Percentiles rank a stretch among this genome's conserved stretches.
Evolutionary conservation across 2,888 invertebrate genomes (phyloP).

Genomic region (Chloroclystis v-ata): DNA sequence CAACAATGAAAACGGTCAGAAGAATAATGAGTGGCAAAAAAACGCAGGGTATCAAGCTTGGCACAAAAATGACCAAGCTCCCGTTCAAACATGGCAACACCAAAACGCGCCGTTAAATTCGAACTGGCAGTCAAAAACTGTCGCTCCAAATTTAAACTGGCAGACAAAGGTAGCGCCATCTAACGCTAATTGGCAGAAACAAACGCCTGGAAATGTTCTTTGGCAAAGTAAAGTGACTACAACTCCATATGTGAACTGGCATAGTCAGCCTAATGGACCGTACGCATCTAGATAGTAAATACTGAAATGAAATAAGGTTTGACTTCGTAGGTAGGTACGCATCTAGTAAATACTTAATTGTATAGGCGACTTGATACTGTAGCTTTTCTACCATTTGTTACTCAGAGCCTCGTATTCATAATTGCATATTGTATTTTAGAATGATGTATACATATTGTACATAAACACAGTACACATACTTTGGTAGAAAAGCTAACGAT

Average conservation of each 20-base stretch:
- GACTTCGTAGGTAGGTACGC: no score
- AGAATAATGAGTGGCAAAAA: constrained; percentile 15
- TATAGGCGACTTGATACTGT: no score
- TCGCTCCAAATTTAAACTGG: constrained; percentile 16
- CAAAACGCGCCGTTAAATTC: constrained; percentile 1
- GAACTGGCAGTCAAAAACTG: constrained; percentile 4
- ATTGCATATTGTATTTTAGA: no score
- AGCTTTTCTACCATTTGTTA: no score
- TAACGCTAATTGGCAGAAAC: constrained; percentile 11
- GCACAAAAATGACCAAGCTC: constrained; percentile 30
- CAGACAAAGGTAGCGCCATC: constrained; percentile 8
- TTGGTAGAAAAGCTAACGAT: no score
- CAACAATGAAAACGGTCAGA: constrained; percentile 22
- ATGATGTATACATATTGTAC: no score
- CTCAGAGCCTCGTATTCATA: no score
- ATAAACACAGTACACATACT: no score
- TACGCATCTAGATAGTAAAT: background rate
- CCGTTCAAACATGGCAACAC: constrained; percentile 9
- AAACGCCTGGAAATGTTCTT: background rate
- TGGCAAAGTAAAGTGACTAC: constrained; percentile 11
- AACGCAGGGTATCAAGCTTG: background rate
- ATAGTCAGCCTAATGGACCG: constrained; percentile 7
- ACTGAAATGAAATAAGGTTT: no score
- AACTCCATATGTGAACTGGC: constrained; percentile 1
- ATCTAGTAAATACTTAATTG: no score